phyloP scores from a whole-genome alignment of 2,888 invertebrate genomes.

The Elysia crispata region DNA sequence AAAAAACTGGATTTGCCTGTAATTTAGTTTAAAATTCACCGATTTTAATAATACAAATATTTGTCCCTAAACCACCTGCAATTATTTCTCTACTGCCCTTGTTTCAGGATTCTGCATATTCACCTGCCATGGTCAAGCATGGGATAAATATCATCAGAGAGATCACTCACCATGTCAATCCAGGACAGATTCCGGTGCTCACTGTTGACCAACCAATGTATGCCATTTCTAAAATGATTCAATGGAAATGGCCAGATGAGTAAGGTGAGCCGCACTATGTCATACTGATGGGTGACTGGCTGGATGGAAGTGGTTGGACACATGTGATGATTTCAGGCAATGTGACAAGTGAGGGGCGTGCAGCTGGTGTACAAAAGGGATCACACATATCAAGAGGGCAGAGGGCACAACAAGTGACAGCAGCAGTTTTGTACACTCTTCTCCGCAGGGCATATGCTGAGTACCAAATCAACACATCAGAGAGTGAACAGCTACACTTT shows the following conservation, averaged over 20 bases:
- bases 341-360: no score
- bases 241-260: constrained; percentile 63
- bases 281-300: constrained; percentile 66
- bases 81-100: neutral
- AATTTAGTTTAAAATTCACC: no score
- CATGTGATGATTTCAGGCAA: constrained; percentile 57
- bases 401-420: constrained; percentile 21
- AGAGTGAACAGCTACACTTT: constrained; percentile 9
- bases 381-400: constrained; percentile 47
- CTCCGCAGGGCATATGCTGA: neutral
- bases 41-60: neutral
- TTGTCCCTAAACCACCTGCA: neutral
- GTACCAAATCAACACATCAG: no score
- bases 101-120: neutral
- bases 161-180: constrained; percentile 56
- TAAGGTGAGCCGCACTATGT: constrained; percentile 62
- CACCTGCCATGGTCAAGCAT: constrained; percentile 60
- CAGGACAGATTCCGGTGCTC: constrained; percentile 62
- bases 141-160: constrained; percentile 53
- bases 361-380: constrained; percentile 57
- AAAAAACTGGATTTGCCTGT: no score
- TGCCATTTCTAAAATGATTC: constrained; percentile 64
- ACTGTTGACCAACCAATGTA: constrained; percentile 63
- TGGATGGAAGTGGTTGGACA: constrained; percentile 65
- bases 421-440: constrained; percentile 16